Percentiles rank a stretch among this genome's conserved stretches.
These are phyloP conservation scores for Pampus argenteus DNA, from an alignment of 2,797 vertebrate genomes.

Conservation along the genomic window DNA sequence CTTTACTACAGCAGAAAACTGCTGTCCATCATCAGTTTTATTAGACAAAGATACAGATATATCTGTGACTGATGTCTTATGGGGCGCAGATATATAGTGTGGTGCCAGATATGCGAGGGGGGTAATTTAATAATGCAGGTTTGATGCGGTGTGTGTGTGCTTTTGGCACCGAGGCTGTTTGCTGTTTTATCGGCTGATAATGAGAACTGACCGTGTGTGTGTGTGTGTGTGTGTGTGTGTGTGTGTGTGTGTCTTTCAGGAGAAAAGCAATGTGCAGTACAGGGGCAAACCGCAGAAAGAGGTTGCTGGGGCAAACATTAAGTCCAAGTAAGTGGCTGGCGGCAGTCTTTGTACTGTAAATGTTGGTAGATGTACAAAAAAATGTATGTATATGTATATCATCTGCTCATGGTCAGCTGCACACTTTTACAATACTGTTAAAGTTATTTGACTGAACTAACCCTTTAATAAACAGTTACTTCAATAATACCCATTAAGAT, in stretches of 20 bases:
- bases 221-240: constrained; percentile 36
- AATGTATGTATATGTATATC: background rate
- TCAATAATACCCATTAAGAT: constrained; percentile 15
- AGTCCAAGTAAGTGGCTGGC: constrained; percentile 82
- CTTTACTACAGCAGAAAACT: constrained; percentile 1
- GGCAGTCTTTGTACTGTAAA: background rate
- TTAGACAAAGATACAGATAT: constrained; percentile 16
- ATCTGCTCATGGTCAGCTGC: too few relatives aligned
- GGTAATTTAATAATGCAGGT: constrained; percentile 38
- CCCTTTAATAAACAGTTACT: constrained; percentile 20
- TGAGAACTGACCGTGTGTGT: constrained; percentile 32
- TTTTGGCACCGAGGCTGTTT: constrained; percentile 21
- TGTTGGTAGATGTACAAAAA: background rate
- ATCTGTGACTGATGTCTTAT: background rate
- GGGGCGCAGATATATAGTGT: background rate
- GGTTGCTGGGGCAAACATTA: constrained; percentile 77
- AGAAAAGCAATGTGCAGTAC: constrained; percentile 92
- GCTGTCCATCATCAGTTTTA: constrained; percentile 22
- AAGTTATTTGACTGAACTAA: constrained; percentile 10
- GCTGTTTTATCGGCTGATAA: constrained; percentile 40
- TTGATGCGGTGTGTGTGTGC: constrained; percentile 9
- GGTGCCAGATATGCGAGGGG: constrained; percentile 26
- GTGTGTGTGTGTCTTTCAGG: constrained; percentile 81
- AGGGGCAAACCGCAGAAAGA: constrained; percentile 85
- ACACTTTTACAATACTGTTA: background rate